Evolutionary conservation across 2,888 invertebrate species (phyloP).

Genomic region (Arrhopalites spinosus): DNA sequence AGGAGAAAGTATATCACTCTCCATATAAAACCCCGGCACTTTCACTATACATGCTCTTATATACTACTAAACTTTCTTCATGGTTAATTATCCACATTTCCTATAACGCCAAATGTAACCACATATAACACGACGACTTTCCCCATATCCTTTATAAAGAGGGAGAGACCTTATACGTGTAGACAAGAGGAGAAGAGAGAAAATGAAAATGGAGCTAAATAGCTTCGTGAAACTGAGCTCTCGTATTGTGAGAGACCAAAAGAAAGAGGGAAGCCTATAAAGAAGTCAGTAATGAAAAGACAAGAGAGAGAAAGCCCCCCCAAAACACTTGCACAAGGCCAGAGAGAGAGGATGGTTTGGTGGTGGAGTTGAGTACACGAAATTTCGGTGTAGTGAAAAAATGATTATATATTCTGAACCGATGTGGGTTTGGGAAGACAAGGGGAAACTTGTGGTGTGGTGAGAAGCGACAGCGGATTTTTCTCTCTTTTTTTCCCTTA

Average conservation of each 20-base stretch:
- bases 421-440: conserved; percentile 6
- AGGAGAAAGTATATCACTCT: too few relatives aligned
- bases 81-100: conserved; percentile 27
- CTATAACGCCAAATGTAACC: too few relatives aligned
- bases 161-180: too few relatives aligned
- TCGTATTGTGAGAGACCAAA: not conserved
- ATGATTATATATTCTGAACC: too few relatives aligned
- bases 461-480: conserved; percentile 26
- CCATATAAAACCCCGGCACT: too few relatives aligned
- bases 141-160: too few relatives aligned
- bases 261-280: not conserved
- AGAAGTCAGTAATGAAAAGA: conserved; percentile 22
- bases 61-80: conserved; percentile 9
- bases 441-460: not conserved
- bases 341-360: not conserved
- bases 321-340: not conserved
- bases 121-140: too few relatives aligned
- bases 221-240: not conserved
- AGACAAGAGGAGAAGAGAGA: not conserved
- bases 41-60: too few relatives aligned
- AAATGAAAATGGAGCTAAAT: conserved; percentile 17
- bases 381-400: too few relatives aligned
- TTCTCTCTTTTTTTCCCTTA: conserved; percentile 17
- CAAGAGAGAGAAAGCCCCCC: conserved; percentile 4
- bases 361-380: too few relatives aligned